A percentile compares a stretch with the other conserved stretches of the same genome.
These are phyloP conservation scores for Babyrousa celebensis DNA, from an alignment of 2,797 vertebrate genomes.

Conservation along the genomic window DNA sequence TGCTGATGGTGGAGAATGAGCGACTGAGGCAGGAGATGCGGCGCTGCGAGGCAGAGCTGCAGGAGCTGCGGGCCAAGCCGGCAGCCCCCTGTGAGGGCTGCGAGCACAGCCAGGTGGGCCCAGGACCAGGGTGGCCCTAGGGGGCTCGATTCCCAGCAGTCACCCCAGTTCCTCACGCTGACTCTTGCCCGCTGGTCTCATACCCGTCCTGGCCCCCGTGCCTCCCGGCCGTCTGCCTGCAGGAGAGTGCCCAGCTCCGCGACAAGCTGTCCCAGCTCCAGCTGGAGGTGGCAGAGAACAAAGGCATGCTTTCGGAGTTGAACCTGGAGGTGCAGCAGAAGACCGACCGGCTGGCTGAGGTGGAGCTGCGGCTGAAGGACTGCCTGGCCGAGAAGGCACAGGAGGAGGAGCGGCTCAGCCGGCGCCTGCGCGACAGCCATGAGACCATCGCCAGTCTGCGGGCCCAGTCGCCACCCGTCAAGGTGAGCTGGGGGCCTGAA, in stretches of 20 bases:
- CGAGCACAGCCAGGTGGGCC: constrained; percentile 93
- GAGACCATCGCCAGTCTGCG: constrained; percentile 93
- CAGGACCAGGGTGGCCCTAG: neutral
- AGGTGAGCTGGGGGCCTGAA: constrained; percentile 90
- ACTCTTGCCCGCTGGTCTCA: neutral
- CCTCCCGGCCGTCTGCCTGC: neutral
- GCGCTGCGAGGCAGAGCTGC: constrained; percentile 91
- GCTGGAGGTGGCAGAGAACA: constrained; percentile 92
- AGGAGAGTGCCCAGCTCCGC: constrained; percentile 90
- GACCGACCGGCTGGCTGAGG: constrained; percentile 90
- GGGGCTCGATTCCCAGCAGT: accelerated
- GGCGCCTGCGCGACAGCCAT: constrained; percentile 93
- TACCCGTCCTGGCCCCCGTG: accelerated
- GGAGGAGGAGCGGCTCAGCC: constrained; percentile 93
- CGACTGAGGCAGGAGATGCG: constrained; percentile 95
- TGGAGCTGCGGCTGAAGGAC: constrained; percentile 94
- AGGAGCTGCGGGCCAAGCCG: constrained; percentile 88
- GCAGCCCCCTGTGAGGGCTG: constrained; percentile 89
- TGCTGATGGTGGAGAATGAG: constrained; percentile 96
- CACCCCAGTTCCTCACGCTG: neutral
- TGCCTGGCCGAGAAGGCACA: constrained; percentile 91
- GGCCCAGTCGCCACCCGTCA: constrained; percentile 92
- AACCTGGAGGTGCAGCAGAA: constrained; percentile 95
- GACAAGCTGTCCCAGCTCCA: constrained; percentile 92
- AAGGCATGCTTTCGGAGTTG: constrained; percentile 92